Conservation (phyloP, 2,888 invertebrate genomes). For the Lutraria lutraria region DNA sequence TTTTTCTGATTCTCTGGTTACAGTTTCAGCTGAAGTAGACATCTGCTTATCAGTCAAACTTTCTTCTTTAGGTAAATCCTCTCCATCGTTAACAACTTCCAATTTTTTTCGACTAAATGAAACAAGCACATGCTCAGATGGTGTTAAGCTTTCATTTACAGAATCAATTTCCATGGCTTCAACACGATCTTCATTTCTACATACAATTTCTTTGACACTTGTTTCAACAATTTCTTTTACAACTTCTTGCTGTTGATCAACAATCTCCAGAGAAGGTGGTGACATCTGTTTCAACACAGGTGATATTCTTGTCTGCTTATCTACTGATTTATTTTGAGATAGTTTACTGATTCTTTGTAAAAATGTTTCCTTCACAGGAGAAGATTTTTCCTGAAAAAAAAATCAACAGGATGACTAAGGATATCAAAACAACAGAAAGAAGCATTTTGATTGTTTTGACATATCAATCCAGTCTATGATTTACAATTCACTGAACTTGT, state of each 20-base stretch:
- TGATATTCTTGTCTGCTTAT: conserved; percentile 25
- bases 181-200: not conserved
- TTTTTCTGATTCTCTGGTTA: not conserved
- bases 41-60: not conserved
- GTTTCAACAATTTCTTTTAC: not conserved
- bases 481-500: too few relatives aligned
- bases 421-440: not conserved
- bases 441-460: not conserved
- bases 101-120: not conserved
- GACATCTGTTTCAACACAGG: conserved; percentile 27
- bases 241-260: not conserved
- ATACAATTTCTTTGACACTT: not conserved
- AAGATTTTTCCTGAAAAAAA: conserved; percentile 24
- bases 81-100: not conserved
- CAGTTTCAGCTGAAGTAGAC: not conserved
- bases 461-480: too few relatives aligned
- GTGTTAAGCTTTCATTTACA: not conserved
- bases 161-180: conserved; percentile 29
- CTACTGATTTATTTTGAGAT: conserved; percentile 33
- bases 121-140: not conserved
- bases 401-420: too few relatives aligned
- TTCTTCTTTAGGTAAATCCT: not conserved
- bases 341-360: conserved; percentile 48
- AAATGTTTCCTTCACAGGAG: conserved; percentile 39
- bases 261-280: not conserved